These are phyloP conservation scores for Omphaloscelis lunosa DNA, from an alignment of 2,888 invertebrate species.

Conservation along the genomic window DNA sequence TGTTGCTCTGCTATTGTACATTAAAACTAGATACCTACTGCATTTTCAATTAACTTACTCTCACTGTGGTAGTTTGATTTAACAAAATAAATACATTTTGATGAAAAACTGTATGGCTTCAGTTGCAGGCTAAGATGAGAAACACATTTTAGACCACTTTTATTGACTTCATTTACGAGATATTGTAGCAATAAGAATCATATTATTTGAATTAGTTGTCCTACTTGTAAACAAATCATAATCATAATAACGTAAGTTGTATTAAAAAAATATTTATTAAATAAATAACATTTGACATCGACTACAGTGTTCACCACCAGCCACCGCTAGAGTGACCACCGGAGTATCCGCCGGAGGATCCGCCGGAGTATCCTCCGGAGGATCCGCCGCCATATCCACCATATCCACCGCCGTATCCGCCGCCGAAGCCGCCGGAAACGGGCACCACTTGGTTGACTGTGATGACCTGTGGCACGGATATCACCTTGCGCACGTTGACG, in stretches of 20 bases:
- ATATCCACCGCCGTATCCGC: conserved; percentile 44
- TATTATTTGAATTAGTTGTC: neutral
- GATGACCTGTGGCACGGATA: conserved; percentile 79
- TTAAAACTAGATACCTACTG: too few relatives aligned
- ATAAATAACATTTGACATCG: conserved; percentile 24
- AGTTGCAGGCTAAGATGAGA: too few relatives aligned
- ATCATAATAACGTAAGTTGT: too few relatives aligned
- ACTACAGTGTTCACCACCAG: conserved; percentile 64
- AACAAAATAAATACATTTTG: too few relatives aligned
- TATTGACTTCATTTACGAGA: too few relatives aligned
- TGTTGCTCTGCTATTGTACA: too few relatives aligned
- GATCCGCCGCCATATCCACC: conserved; percentile 42
- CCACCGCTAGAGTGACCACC: conserved; percentile 47
- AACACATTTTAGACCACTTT: too few relatives aligned
- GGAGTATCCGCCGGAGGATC: conserved; percentile 23
- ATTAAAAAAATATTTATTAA: conserved; percentile 16
- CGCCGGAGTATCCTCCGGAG: conserved; percentile 14
- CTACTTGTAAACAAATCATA: too few relatives aligned
- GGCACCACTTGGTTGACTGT: conserved; percentile 75
- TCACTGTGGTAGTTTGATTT: too few relatives aligned
- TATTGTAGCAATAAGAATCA: too few relatives aligned
- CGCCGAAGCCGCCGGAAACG: conserved; percentile 56
- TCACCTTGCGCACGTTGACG: conserved; percentile 74
- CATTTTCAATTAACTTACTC: too few relatives aligned
- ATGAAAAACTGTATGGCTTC: too few relatives aligned